Evolutionary conservation across 2,113 vertebrate species (phyloP).

Genomic region (Mobula hypostoma): DNA sequence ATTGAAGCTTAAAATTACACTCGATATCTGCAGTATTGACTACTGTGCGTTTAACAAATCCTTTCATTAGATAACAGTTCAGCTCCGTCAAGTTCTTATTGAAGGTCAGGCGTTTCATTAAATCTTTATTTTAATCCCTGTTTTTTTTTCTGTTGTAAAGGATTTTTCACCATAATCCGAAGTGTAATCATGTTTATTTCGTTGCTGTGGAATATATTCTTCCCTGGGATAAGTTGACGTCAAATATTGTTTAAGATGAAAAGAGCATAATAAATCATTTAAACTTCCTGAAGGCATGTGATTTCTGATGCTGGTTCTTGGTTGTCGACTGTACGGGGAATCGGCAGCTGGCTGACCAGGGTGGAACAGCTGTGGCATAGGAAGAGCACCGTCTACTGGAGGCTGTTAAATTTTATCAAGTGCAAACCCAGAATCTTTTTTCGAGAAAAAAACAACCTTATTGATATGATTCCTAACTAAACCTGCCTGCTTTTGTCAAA

Average conservation of each 20-base stretch:
- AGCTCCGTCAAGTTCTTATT: neutral
- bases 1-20: neutral
- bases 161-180: constrained; percentile 10
- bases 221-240: constrained; percentile 1
- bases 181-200: constrained; percentile 18
- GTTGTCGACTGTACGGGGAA: neutral
- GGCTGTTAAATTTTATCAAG: neutral
- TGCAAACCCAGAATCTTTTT: neutral
- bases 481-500: neutral
- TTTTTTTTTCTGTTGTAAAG: neutral
- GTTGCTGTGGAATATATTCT: neutral
- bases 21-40: neutral
- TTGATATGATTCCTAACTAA: neutral
- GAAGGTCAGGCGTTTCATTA: constrained; percentile 10
- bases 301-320: neutral
- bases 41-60: constrained; percentile 1
- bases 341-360: neutral
- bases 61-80: neutral
- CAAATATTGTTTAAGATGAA: constrained; percentile 32
- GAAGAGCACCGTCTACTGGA: neutral
- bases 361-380: neutral
- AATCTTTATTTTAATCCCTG: constrained; percentile 6
- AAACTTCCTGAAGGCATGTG: constrained; percentile 2
- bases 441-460: too few relatives aligned
- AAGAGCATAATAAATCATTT: constrained; percentile 14